Evolutionary conservation across 2,888 invertebrate genomes (phyloP).

Genomic region (Campoletis raptor): DNA sequence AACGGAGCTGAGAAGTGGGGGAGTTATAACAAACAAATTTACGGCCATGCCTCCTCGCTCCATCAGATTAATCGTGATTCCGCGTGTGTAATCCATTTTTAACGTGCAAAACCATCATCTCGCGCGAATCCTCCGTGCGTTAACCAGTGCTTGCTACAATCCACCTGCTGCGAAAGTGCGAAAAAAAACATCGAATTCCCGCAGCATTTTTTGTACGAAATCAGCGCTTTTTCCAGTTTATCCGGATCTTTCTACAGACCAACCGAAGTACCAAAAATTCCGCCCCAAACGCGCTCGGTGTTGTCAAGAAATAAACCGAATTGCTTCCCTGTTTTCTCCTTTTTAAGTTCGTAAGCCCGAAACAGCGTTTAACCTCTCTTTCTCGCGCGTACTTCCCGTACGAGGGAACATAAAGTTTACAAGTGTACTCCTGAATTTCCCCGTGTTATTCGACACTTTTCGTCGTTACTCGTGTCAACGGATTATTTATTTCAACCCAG

Average conservation of each 20-base stretch:
- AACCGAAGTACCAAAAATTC: not conserved
- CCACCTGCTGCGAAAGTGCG: slow-evolving; percentile 25
- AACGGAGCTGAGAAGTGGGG: not conserved
- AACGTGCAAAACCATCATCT: not conserved
- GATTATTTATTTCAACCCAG: slow-evolving; percentile 3
- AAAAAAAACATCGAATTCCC: slow-evolving; percentile 30
- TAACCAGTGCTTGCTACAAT: not conserved
- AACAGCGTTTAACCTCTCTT: slow-evolving; percentile 23
- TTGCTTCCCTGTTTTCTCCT: not conserved
- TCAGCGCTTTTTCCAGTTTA: slow-evolving; percentile 27
- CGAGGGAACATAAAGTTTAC: slow-evolving; percentile 8
- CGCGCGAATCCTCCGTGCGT: slow-evolving; percentile 14
- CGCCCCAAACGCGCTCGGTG: not conserved
- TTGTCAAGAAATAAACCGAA: not conserved
- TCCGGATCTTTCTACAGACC: not conserved
- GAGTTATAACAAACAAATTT: slow-evolving; percentile 65
- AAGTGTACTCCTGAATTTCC: not conserved
- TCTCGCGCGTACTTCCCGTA: not conserved
- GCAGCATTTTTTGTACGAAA: slow-evolving; percentile 20
- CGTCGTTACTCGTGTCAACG: not conserved
- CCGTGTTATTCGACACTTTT: not conserved
- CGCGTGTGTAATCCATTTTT: slow-evolving; percentile 33
- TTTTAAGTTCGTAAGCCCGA: not conserved
- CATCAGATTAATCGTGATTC: slow-evolving; percentile 35
- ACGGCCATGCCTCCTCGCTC: slow-evolving; percentile 59